Evolutionary conservation across 2,113 vertebrate species (phyloP), one percentile per base, ranked within the genome.

Genomic region (Vulpes ferrilata): DNA sequence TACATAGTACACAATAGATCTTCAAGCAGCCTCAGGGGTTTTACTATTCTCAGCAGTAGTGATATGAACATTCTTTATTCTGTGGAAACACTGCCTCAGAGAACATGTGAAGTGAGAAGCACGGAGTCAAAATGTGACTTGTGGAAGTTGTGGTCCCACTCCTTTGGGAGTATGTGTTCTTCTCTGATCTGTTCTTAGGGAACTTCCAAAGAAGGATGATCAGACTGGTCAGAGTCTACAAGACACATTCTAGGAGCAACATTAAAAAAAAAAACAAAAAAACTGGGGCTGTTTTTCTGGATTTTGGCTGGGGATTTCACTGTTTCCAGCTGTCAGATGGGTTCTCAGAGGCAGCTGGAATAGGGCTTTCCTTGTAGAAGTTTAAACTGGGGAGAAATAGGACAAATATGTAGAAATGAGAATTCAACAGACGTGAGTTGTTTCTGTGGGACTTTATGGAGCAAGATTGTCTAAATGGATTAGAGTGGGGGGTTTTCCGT

Each of bases 221-320:
- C 6, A 23, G 38, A 11, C 48, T 93, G 48, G 43, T 64, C 8
- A 78, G 10, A 86, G 25, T 95, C 74, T 96, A 5, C 20, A 95
- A 65, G 11, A 20, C 67, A 88, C 64, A 73, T 95, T 86, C 27
- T 51, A 53, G 60, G 22, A 51, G 48, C 27, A 69, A 20, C 32
- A 90, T 16, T 71, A 57, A 84, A 92, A 55, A 84, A 57, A 84
- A 82, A 90, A 92, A 55, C 51, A 84, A 86, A 90, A 92, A 55
- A 84, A 43, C 8, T 74, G 64, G 10, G 48, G 38, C 30, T 64
- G 5, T 93, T 71, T 89, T 11, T 93, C 74, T 30, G 88, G 27
- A 73, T 60, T 85, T 94, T 67, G 82, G n/a, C 65, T 88, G 38
- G 15, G 4, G 25, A 2, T 76, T 84, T 89, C 38, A 79, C 53